Evolutionary conservation across 1,140 invertebrate genomes (phyloP), one percentile per base, ranked within the genome.

Genomic region (Diuraphis noxia): DNA sequence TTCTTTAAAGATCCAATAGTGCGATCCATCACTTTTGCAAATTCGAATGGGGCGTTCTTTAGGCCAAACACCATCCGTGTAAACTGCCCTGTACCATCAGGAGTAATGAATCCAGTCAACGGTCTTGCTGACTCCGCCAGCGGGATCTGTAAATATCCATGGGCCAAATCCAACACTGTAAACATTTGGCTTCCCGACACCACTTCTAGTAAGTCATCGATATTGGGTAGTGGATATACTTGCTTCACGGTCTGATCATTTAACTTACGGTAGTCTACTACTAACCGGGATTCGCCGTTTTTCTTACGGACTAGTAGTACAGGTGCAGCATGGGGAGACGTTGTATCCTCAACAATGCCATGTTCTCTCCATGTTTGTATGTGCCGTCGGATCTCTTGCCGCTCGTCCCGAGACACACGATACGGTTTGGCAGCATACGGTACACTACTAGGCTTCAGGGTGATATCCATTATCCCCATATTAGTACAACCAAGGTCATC

Each of bases 141-240:
- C 17, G 92, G 84, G 10, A 93, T 92, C 92, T 95, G 94, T 92
- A 93, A 93, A 92, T 94, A 95, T 1, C 94, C 94, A 43, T 92
- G 93, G 0, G 92, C 92, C 10, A 94, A 40, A 93, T 96, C 95
- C 4, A 95, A 92, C 0, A 94, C 93, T 0, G 93, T 93, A 92
- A 95, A 95, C 92, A 94, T 94, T 84, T 93, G 93, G 52, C 93
- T 93, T 36, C 93, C 93, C 10, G 93, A 93, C 23, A 95, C 84
- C 40, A 93, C 93, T 92, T 95, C 94, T 88, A 94, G 92, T 36
- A 94, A 94, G 34, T 95, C 94, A n/a, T 94, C 93, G 34, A 95
- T 95, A 13, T 94, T 92, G 13, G 95, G 95, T 19, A 96, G 81
- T 0, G 95, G 95, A 93, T 94, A 96, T 81, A 92, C 93, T 92